Evolutionary conservation across 1,140 invertebrate species (phyloP).

Genomic region (Drosophila nigromelanica): DNA sequence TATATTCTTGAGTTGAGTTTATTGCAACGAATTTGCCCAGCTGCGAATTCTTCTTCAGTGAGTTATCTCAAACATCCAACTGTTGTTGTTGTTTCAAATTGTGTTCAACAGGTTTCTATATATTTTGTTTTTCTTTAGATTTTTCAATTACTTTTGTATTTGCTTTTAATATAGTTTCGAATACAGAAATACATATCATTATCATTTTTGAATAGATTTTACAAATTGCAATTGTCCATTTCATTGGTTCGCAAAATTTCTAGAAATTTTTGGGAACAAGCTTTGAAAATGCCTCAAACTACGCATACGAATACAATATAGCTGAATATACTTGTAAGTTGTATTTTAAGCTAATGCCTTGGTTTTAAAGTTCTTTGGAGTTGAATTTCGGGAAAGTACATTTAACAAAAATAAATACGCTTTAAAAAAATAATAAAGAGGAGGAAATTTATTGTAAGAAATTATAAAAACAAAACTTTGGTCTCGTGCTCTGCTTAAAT

Average conservation of each 20-base stretch:
- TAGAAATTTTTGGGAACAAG: slow-evolving; percentile 77
- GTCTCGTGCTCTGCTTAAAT: slow-evolving; percentile 34
- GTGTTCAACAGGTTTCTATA: slow-evolving; percentile 32
- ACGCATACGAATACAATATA: slow-evolving; percentile 75
- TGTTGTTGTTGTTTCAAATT: slow-evolving; percentile 1
- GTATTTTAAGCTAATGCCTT: slow-evolving; percentile 47
- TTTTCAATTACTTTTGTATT: slow-evolving; percentile 17
- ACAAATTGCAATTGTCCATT: slow-evolving; percentile 54
- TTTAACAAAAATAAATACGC: slow-evolving; percentile 1
- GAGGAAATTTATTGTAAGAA: slow-evolving; percentile 5
- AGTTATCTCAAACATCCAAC: slow-evolving; percentile 30
- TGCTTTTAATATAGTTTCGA: slow-evolving; percentile 33
- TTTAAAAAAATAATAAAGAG: not conserved
- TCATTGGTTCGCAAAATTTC: slow-evolving; percentile 76
- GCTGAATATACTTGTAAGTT: slow-evolving; percentile 68
- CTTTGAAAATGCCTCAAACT: slow-evolving; percentile 82
- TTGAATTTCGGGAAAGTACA: slow-evolving; percentile 40
- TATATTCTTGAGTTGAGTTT: slow-evolving; percentile 42
- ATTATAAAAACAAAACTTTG: slow-evolving; percentile 5
- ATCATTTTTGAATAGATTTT: slow-evolving; percentile 60
- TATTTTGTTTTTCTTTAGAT: slow-evolving; percentile 16
- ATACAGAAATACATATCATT: slow-evolving; percentile 71
- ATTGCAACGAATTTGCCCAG: slow-evolving; percentile 76
- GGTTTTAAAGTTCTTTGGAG: slow-evolving; percentile 32
- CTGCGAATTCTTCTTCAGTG: slow-evolving; percentile 32